These are phyloP conservation scores for Silurus meridionalis DNA, from an alignment of 2,113 vertebrate genomes.

Conservation along the genomic window DNA sequence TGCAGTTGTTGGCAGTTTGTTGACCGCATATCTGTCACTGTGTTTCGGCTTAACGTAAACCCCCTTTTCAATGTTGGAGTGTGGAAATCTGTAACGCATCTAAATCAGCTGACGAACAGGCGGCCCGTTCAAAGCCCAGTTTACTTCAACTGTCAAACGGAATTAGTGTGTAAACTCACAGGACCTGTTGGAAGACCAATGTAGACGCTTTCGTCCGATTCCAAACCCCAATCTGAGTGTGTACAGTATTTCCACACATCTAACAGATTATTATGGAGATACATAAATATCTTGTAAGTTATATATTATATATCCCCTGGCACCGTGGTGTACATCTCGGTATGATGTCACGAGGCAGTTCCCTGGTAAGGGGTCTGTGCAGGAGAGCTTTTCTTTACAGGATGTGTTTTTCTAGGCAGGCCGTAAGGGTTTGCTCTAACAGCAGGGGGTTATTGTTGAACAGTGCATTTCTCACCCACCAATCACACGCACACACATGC, in stretches of 20 bases:
- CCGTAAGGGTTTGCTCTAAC: conserved; percentile 58
- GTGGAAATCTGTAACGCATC: conserved; percentile 22
- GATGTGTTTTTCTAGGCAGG: conserved; percentile 63
- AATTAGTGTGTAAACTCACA: conserved; percentile 16
- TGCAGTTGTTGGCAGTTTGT: not conserved
- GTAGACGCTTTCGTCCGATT: not conserved
- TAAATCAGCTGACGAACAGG: conserved; percentile 37
- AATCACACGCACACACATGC: conserved; percentile 1
- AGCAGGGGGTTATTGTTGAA: conserved; percentile 57
- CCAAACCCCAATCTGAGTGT: not conserved
- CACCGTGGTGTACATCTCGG: conserved; percentile 28
- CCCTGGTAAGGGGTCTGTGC: conserved; percentile 36
- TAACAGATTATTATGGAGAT: not conserved
- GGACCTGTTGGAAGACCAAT: not conserved
- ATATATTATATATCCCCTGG: conserved; percentile 24
- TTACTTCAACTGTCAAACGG: conserved; percentile 33
- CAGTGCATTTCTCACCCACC: conserved; percentile 19
- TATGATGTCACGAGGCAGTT: conserved; percentile 36
- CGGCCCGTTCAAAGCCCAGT: conserved; percentile 1
- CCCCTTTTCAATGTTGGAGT: conserved; percentile 11
- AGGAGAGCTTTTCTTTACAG: conserved; percentile 37
- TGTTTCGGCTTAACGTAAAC: conserved; percentile 20
- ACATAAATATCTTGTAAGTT: not conserved
- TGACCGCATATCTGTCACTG: conserved; percentile 30
- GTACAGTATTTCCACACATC: not conserved